Evolutionary conservation across 2,888 invertebrate genomes (phyloP), one percentile per base, ranked within the genome.

Genomic region (Rhamnusium bicolor): DNA sequence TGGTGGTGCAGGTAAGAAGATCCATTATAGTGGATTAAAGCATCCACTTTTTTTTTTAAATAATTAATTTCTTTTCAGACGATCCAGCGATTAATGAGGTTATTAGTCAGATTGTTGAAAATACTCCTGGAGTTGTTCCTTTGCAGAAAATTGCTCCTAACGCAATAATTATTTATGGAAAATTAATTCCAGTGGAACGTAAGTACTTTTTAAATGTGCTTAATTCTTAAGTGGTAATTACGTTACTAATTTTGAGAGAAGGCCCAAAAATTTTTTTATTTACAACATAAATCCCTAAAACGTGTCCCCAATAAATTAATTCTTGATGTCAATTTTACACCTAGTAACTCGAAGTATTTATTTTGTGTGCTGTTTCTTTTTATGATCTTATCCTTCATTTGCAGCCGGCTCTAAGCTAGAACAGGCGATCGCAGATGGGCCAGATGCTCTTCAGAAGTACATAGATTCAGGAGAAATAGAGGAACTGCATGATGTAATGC

Each of bases 161-260:
- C 79, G 95, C 95, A 1, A 94, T 96, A 82, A 93, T 94, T 80
- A 91, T 95, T 71, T 95, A 95, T 87, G 95, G 95, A n/a, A 95
- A 94, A 90, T 89, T 95, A 75, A 92, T 96, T 79, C 90, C 93
- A 40, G 94, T 96, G 12, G 93, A 93, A 88, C 89, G 92, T 92
- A 87, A 89, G 91, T 88, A 71, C 12, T 4, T 40, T 12, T 40
- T 40, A 4, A 53, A 32, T 21, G 12, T 66, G 10, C 8, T 4
- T 7, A 32, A 8, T 32, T 32, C 8, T 4, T 7, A 32, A 8
- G 3, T 32, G 29, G 24, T 24, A 2, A 24, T 24, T 2, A 24
- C 24, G n/a, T n/a, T n/a, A n/a, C n/a, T n/a, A n/a, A n/a, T n/a
- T n/a, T n/a, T n/a, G n/a, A n/a, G n/a, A n/a, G n/a, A n/a, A n/a